phyloP scores from a whole-genome alignment of 2,888 invertebrate species.

The Aelia acuminata region DNA sequence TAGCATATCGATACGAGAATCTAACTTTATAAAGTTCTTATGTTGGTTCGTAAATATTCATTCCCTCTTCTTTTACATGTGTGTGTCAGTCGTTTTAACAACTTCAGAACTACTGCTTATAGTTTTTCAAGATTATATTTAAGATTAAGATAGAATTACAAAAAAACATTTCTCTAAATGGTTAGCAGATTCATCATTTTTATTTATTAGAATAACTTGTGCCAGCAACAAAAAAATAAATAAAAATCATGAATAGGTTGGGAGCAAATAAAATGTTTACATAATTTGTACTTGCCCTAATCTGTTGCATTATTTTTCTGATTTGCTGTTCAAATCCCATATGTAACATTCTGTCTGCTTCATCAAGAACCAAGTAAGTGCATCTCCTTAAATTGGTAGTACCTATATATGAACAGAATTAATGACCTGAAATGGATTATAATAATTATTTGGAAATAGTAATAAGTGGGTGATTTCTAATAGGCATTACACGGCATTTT shows the following conservation, averaged over 20 bases:
- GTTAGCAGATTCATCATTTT: too few species aligned
- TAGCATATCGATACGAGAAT: too few species aligned
- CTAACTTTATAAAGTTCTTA: too few species aligned
- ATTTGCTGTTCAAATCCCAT: constrained; percentile 99
- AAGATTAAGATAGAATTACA: too few species aligned
- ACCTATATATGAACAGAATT: constrained; percentile 66
- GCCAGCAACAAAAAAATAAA: too few species aligned
- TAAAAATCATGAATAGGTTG: not conserved
- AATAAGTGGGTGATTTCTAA: not conserved
- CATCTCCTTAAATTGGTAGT: constrained; percentile 73
- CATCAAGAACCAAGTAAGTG: constrained; percentile 92
- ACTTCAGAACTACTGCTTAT: too few species aligned
- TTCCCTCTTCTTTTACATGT: too few species aligned
- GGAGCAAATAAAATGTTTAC: not conserved
- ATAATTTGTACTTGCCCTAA: constrained; percentile 72
- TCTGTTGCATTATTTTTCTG: constrained; percentile 94
- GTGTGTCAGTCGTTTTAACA: too few species aligned
- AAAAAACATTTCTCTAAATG: too few species aligned
- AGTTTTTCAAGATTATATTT: too few species aligned
- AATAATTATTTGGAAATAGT: not conserved
- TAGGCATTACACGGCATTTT: not conserved
- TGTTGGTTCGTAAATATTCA: too few species aligned
- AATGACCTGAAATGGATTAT: not conserved
- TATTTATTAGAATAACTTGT: not conserved
- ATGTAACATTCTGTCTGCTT: constrained; percentile 98